These are phyloP conservation scores for Bucco capensis DNA, from an alignment of 2,113 vertebrate species.

Conservation along the genomic window DNA sequence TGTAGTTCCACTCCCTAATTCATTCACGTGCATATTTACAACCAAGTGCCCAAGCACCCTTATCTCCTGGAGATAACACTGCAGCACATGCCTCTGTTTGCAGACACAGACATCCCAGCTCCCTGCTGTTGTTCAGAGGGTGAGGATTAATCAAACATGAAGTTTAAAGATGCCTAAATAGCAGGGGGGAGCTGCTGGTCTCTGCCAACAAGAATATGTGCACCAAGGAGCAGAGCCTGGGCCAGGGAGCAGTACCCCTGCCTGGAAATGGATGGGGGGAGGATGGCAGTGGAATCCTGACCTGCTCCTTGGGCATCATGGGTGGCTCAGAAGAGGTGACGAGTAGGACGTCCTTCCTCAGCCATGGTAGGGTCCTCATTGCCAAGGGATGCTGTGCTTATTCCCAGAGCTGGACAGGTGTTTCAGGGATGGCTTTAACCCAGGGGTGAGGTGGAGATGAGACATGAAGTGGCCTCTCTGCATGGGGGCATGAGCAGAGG, in stretches of 20 bases:
- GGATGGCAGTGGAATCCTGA: accelerated
- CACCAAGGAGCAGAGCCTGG: background rate
- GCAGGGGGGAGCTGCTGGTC: background rate
- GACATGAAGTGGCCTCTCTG: background rate
- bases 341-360: background rate
- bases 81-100: background rate
- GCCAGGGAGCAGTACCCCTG: background rate
- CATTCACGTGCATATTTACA: accelerated
- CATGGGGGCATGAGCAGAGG: accelerated
- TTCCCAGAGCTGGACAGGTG: background rate
- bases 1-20: background rate
- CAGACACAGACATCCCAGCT: background rate
- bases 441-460: background rate
- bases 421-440: background rate
- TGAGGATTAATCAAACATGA: conserved; percentile 43
- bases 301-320: background rate
- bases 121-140: background rate
- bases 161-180: conserved; percentile 27
- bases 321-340: background rate
- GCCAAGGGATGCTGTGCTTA: background rate
- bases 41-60: background rate
- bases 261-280: background rate
- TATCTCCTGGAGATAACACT: background rate
- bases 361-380: accelerated
- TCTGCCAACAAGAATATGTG: conserved; percentile 48